These are phyloP conservation scores for Microctonus hyperodae DNA, from an alignment of 2,888 invertebrate species.

Conservation along the genomic window DNA sequence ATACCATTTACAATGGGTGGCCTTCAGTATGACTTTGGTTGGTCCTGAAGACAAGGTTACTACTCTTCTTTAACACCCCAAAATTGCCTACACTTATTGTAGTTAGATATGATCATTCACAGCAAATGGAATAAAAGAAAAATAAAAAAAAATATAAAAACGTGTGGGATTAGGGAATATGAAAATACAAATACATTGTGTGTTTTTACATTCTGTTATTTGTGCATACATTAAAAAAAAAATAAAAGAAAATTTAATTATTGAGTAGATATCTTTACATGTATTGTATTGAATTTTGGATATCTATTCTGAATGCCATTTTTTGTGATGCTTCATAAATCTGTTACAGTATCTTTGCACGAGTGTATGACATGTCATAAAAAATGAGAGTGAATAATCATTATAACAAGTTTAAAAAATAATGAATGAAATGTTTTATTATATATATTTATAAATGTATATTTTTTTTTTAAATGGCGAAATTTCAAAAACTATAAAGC, in stretches of 20 bases:
- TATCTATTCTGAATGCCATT: conserved; percentile 9
- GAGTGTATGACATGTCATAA: not conserved
- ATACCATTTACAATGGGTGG: conserved; percentile 53
- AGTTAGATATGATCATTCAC: conserved; percentile 19
- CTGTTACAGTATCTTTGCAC: not conserved
- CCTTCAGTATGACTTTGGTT: conserved; percentile 62
- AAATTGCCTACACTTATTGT: conserved; percentile 30
- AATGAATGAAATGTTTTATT: not conserved
- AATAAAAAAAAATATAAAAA: conserved; percentile 14
- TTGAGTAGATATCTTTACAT: conserved; percentile 28
- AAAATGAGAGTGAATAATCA: not conserved
- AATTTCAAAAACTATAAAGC: not conserved
- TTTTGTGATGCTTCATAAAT: not conserved
- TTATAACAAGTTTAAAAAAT: not conserved
- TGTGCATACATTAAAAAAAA: conserved; percentile 7
- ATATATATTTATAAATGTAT: not conserved
- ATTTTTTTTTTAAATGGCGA: not conserved
- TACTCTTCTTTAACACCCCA: conserved; percentile 27
- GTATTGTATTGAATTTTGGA: conserved; percentile 31
- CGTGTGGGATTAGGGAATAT: not conserved
- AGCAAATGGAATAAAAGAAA: conserved; percentile 9
- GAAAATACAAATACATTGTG: conserved; percentile 19
- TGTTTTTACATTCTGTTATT: conserved; percentile 30
- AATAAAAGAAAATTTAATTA: not conserved
- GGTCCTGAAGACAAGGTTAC: conserved; percentile 56